Percentiles rank a stretch among this genome's conserved stretches.
Evolutionary conservation across 2,888 invertebrate species (phyloP).

Genomic region (Rhimphoctona megacephalus): DNA sequence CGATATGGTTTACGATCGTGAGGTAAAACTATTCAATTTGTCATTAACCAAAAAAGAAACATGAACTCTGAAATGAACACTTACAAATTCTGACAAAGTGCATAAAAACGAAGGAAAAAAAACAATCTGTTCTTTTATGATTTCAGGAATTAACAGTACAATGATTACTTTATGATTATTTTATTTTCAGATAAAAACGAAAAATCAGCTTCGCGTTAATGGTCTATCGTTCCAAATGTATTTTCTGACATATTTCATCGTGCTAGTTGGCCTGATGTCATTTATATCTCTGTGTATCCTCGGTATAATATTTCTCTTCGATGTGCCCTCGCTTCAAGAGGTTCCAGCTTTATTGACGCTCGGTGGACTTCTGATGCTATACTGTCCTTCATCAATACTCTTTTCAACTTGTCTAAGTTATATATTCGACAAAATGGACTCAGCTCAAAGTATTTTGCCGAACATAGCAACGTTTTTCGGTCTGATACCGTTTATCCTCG

Average conservation of each 20-base stretch:
- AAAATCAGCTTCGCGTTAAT: constrained; percentile 93
- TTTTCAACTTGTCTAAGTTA: constrained; percentile 92
- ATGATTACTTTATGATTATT: too few species aligned
- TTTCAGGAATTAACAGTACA: too few species aligned
- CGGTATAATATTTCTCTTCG: constrained; percentile 88
- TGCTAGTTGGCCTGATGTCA: constrained; percentile 89
- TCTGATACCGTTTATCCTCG: constrained; percentile 90
- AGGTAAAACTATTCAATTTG: constrained; percentile 86
- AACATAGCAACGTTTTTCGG: constrained; percentile 91
- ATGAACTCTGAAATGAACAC: background rate
- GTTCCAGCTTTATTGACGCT: constrained; percentile 90
- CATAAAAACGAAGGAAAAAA: too few species aligned
- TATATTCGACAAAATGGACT: constrained; percentile 93
- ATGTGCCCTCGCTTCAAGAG: constrained; percentile 90
- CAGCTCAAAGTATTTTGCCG: constrained; percentile 92
- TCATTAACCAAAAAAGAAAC: background rate
- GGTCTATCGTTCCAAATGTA: constrained; percentile 92
- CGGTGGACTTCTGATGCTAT: constrained; percentile 88
- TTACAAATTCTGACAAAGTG: background rate
- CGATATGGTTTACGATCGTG: constrained; percentile 93
- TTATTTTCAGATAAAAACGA: constrained; percentile 89
- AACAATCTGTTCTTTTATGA: too few species aligned
- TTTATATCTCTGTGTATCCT: constrained; percentile 89
- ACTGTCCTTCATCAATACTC: constrained; percentile 91
- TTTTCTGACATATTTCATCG: constrained; percentile 91